phyloP scores from a whole-genome alignment of 2,113 vertebrate species.

The Silurus asotus region DNA sequence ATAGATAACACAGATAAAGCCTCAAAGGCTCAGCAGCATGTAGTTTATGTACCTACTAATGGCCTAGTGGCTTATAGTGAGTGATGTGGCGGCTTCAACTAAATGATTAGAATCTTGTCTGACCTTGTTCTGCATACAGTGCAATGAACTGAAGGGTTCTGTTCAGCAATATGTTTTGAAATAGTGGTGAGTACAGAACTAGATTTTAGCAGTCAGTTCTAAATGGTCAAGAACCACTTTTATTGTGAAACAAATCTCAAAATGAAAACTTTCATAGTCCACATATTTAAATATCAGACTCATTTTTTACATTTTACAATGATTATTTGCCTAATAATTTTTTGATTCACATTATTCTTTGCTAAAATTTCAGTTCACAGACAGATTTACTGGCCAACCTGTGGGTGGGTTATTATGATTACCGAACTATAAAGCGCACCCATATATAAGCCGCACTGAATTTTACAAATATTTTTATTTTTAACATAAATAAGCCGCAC shows the following conservation, averaged over 20 bases:
- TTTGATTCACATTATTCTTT: background rate
- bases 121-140: background rate
- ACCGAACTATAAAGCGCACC: too few relatives aligned
- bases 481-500: too few relatives aligned
- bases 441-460: too few relatives aligned
- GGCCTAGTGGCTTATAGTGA: background rate
- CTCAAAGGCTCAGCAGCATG: slow-evolving; percentile 4
- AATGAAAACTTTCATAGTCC: too few relatives aligned
- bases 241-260: background rate
- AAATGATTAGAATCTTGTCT: background rate
- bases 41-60: slow-evolving; percentile 40
- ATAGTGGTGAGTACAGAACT: background rate
- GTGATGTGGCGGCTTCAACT: background rate
- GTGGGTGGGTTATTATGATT: background rate
- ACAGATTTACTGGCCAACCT: background rate
- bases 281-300: background rate
- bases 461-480: too few relatives aligned
- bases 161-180: background rate
- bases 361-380: background rate
- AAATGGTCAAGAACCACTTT: background rate
- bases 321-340: background rate
- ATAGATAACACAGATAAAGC: slow-evolving; percentile 20
- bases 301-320: background rate
- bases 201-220: background rate
- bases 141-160: background rate